These are phyloP conservation scores for Drosophila nigrodunni DNA, from an alignment of 1,140 invertebrate genomes.

Conservation along the genomic window DNA sequence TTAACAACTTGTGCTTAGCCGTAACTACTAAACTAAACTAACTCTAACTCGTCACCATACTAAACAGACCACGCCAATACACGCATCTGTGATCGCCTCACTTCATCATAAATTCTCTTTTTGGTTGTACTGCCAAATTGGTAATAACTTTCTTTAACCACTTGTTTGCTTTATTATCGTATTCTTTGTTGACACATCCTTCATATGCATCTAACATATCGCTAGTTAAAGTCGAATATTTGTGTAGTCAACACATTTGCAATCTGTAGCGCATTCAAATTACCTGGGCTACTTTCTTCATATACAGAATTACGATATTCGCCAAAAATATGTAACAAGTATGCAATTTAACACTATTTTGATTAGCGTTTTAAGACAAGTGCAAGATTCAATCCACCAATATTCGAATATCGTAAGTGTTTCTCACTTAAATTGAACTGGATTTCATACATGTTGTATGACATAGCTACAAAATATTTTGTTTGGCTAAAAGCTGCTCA, in stretches of 20 bases:
- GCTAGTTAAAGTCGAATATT: background rate
- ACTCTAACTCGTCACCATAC: background rate
- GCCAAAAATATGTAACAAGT: background rate
- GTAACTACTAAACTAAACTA: constrained; percentile 21
- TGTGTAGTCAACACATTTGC: too few relatives aligned
- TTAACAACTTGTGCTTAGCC: constrained; percentile 39
- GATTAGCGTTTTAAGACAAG: too few relatives aligned
- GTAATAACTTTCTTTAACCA: constrained; percentile 14
- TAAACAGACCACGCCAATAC: constrained; percentile 4
- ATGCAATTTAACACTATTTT: too few relatives aligned
- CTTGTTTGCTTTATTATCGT: constrained; percentile 31
- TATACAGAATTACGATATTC: too few relatives aligned
- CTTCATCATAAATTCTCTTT: constrained; percentile 36
- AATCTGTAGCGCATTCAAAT: too few relatives aligned
- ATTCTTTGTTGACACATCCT: constrained; percentile 7
- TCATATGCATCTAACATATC: background rate
- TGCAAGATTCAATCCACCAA: too few relatives aligned
- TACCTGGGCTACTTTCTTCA: too few relatives aligned
- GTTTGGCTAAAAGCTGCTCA: too few relatives aligned
- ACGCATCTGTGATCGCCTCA: constrained; percentile 32
- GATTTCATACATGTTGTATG: too few relatives aligned
- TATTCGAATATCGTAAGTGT: too few relatives aligned
- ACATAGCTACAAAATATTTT: too few relatives aligned
- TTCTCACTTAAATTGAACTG: too few relatives aligned
- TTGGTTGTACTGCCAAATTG: constrained; percentile 40